A percentile compares a stretch with the other conserved stretches of the same genome.
Evolutionary conservation across 2,888 invertebrate species (phyloP).

Genomic region (Anagyrus pseudococci): DNA sequence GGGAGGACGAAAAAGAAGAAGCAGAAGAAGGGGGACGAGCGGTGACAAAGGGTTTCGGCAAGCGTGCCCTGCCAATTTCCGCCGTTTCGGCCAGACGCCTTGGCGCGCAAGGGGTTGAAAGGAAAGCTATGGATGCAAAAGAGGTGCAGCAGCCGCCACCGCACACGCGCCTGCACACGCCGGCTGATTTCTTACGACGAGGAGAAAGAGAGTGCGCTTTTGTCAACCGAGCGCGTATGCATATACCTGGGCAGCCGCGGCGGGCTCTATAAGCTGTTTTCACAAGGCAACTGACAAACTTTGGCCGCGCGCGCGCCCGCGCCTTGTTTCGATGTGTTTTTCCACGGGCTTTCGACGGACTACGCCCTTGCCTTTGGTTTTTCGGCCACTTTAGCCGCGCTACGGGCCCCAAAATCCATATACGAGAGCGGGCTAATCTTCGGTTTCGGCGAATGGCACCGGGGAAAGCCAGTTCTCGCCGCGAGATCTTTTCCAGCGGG

Average conservation of each 20-base stretch:
- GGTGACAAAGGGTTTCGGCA: slow-evolving; percentile 8
- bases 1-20: no score
- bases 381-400: neutral
- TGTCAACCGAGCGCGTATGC: slow-evolving; percentile 3
- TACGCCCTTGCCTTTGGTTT: slow-evolving; percentile 1
- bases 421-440: slow-evolving; percentile 7
- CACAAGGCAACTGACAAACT: slow-evolving; percentile 18
- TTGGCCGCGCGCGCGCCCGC: slow-evolving; percentile 2
- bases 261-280: slow-evolving; percentile 29
- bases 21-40: no score
- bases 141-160: slow-evolving; percentile 4
- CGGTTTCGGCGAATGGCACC: neutral
- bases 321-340: no score
- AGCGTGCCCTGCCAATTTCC: slow-evolving; percentile 45
- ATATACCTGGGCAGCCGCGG: neutral
- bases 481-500: neutral
- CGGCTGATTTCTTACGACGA: slow-evolving; percentile 5
- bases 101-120: neutral
- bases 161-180: neutral
- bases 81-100: neutral
- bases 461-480: neutral
- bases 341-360: no score
- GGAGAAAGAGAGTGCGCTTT: slow-evolving; percentile 3
- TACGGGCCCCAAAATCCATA: neutral
- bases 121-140: slow-evolving; percentile 20